Evolutionary conservation across 2,113 vertebrate genomes (phyloP), one percentile per base, ranked within the genome.

Genomic region (Panthera leo): DNA sequence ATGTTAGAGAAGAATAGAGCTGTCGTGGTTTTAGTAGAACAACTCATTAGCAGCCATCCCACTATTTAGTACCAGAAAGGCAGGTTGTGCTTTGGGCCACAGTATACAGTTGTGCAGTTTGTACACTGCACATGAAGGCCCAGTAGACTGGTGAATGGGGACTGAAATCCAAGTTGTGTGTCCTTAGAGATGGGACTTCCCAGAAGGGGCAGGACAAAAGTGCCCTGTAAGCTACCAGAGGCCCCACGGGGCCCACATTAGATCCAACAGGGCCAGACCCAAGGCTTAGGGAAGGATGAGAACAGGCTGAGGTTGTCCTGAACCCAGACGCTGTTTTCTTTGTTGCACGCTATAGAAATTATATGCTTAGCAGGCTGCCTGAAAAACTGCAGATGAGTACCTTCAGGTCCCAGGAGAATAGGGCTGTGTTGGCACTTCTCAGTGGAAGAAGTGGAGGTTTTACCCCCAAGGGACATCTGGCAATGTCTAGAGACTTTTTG

Each of bases 321-420:
- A 68, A 63, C 10, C 27, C 96, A 23, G 94, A 27, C 25, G 21
- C 67, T 27, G 10, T 79, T 36, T 93, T 70, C 63, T 45, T 58
- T 58, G 42, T 27, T 31, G 29, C 18, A 36, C 63, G 9, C 11
- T 42, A 7, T 53, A 48, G 53, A 48, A 82, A n/a, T 48, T 2
- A 34, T 36, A 11, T 34, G 18, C 34, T 5, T 84, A 63, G 58
- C 31, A 92, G 36, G 76, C 71, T 15, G 84, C 92, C 86, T 95
- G 97, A 68, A 36, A 55, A 51, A 92, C 85, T 25, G 27, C 63
- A 12, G 76, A 82, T 53, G 61, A 95, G 65, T 71, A 29, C 36
- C 85, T 94, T 79, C 92, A 76, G 89, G 53, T 92, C 55, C 94
- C 95, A 0, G 76, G 89, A 36, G 75, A 82, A 79, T 67, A 84